Conservation (phyloP, 2,888 invertebrate genomes). For the Apomyelois bistriatella region DNA sequence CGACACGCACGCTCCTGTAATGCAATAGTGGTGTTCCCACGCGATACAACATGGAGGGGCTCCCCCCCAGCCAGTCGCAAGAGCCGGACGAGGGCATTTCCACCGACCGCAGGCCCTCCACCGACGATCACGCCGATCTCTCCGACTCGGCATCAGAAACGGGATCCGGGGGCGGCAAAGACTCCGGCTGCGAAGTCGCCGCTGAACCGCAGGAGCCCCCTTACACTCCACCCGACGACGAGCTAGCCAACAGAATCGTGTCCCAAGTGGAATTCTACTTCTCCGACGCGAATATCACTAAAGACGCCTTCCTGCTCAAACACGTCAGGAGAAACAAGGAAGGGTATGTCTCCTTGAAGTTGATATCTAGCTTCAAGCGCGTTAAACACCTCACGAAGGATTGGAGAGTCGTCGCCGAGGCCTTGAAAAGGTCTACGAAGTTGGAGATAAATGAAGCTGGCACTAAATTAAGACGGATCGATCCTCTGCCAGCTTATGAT, state of each 20-base stretch:
- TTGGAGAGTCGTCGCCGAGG: constrained; percentile 95
- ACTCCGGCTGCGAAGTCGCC: constrained; percentile 84
- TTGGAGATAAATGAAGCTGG: constrained; percentile 94
- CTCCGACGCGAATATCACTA: constrained; percentile 95
- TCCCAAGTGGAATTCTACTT: constrained; percentile 97
- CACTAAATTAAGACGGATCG: constrained; percentile 92
- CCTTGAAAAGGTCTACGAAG: constrained; percentile 87
- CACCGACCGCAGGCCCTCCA: constrained; percentile 68
- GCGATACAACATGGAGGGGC: constrained; percentile 65
- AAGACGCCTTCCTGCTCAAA: constrained; percentile 96
- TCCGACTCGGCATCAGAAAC: constrained; percentile 84
- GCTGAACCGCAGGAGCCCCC: constrained; percentile 80
- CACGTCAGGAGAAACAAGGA: constrained; percentile 97
- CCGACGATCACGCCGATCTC: constrained; percentile 83
- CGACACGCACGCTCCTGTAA: constrained; percentile 63
- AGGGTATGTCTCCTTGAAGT: constrained; percentile 95
- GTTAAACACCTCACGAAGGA: constrained; percentile 96
- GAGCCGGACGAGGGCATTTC: constrained; percentile 72
- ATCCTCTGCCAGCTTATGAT: constrained; percentile 92
- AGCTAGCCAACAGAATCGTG: constrained; percentile 88
- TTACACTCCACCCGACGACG: constrained; percentile 86
- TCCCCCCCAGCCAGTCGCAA: constrained; percentile 53
- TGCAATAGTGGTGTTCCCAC: constrained; percentile 55
- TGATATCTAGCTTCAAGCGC: constrained; percentile 96
- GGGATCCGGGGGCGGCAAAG: constrained; percentile 82